phyloP scores from a whole-genome alignment of 2,888 invertebrate species.

The Andrena praecox region DNA sequence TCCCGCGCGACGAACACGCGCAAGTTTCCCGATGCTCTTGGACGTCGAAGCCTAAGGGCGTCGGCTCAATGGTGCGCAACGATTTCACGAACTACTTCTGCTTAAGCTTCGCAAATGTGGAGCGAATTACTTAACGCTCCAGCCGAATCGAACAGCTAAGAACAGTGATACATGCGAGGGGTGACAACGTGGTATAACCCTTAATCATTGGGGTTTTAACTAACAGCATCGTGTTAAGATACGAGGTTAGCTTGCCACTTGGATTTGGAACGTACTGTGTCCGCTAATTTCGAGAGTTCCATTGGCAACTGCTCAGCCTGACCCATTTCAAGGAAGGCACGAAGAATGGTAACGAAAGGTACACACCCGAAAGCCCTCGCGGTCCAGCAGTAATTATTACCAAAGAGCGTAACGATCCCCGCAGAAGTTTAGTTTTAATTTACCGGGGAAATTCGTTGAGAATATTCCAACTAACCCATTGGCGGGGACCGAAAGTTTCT shows the following conservation, averaged over 20 bases:
- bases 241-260: neutral
- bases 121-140: neutral
- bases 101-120: neutral
- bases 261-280: neutral
- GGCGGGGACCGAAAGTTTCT: constrained; percentile 17
- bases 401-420: constrained; percentile 18
- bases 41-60: constrained; percentile 1
- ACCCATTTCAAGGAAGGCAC: constrained; percentile 6
- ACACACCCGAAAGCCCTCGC: constrained; percentile 27
- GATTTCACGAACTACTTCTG: constrained; percentile 7
- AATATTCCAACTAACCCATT: constrained; percentile 25
- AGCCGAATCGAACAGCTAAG: neutral
- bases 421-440: constrained; percentile 35
- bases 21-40: neutral
- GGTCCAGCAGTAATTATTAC: constrained; percentile 28
- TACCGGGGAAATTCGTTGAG: constrained; percentile 18
- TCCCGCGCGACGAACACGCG: neutral
- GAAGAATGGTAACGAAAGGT: constrained; percentile 22
- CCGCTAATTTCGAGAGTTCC: constrained; percentile 1
- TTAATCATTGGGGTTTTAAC: too few species aligned
- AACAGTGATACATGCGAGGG: neutral
- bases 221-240: neutral
- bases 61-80: constrained; percentile 6
- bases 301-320: neutral
- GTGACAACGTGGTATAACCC: too few species aligned